A percentile compares a stretch with the other conserved stretches of the same genome.
These are phyloP conservation scores for Coremacera marginata DNA, from an alignment of 2,888 invertebrate genomes.

Conservation along the genomic window DNA sequence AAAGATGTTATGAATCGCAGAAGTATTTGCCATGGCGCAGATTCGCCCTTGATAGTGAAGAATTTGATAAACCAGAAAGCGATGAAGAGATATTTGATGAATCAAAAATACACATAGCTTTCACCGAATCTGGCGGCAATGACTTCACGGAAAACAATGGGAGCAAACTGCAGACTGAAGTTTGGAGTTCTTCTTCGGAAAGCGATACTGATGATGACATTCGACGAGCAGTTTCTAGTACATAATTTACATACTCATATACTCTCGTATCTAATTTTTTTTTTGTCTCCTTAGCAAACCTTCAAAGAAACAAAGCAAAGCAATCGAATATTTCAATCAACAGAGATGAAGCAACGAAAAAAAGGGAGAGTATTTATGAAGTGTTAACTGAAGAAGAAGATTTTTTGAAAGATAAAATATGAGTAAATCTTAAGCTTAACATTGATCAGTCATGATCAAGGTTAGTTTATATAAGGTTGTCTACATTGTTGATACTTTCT, in stretches of 20 bases:
- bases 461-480: too few relatives aligned
- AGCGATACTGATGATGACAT: constrained; percentile 68
- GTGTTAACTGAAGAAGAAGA: constrained; percentile 66
- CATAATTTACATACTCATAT: background rate
- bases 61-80: constrained; percentile 60
- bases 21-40: constrained; percentile 70
- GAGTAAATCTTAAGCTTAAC: background rate
- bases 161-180: background rate
- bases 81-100: constrained; percentile 65
- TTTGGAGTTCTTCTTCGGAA: constrained; percentile 50
- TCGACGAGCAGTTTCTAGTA: constrained; percentile 55
- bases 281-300: constrained; percentile 36
- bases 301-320: background rate
- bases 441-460: too few relatives aligned
- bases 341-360: background rate
- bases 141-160: background rate
- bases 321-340: background rate
- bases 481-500: too few relatives aligned
- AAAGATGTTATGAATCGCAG: constrained; percentile 73
- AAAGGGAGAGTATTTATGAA: constrained; percentile 56
- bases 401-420: constrained; percentile 49
- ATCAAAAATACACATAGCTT: constrained; percentile 48
- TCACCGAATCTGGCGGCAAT: background rate
- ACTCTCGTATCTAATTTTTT: background rate
- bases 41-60: constrained; percentile 61